Evolutionary conservation across 92 coral and sea anemone genomes (phyloP).

Genomic region (Montipora capitata): DNA sequence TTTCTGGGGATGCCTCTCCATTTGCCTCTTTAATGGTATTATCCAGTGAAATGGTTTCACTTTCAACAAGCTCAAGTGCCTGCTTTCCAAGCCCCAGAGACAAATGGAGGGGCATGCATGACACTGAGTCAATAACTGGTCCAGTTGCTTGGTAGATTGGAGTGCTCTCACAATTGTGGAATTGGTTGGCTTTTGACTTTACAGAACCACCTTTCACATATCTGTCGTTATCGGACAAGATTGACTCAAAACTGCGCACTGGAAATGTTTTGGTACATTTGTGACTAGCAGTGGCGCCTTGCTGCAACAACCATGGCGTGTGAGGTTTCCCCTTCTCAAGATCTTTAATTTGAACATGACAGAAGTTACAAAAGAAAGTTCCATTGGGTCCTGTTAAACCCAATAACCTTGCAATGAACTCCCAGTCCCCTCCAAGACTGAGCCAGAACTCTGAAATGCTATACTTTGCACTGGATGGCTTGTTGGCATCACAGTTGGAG

Average conservation of each 20-base stretch:
- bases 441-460: background rate
- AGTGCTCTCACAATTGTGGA: too few relatives aligned
- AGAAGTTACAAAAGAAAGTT: conserved; percentile 50
- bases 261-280: background rate
- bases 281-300: background rate
- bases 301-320: conserved; percentile 31
- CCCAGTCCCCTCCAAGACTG: conserved; percentile 49
- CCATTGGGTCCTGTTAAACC: conserved; percentile 72
- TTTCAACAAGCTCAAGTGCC: too few relatives aligned
- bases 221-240: conserved; percentile 7
- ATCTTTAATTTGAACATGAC: conserved; percentile 46
- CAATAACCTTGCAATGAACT: conserved; percentile 48
- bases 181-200: too few relatives aligned
- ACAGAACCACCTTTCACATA: conserved; percentile 40
- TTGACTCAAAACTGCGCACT: conserved; percentile 35
- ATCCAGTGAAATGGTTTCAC: too few relatives aligned
- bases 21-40: too few relatives aligned
- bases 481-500: background rate
- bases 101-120: too few relatives aligned
- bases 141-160: conserved; percentile 44
- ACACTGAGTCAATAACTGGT: conserved; percentile 42
- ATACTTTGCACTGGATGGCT: background rate
- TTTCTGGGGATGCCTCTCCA: too few relatives aligned
- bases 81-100: too few relatives aligned
- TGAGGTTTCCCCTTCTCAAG: conserved; percentile 59